Evolutionary conservation across 1,140 invertebrate genomes (phyloP).

Genomic region (Melitaea cinxia): DNA sequence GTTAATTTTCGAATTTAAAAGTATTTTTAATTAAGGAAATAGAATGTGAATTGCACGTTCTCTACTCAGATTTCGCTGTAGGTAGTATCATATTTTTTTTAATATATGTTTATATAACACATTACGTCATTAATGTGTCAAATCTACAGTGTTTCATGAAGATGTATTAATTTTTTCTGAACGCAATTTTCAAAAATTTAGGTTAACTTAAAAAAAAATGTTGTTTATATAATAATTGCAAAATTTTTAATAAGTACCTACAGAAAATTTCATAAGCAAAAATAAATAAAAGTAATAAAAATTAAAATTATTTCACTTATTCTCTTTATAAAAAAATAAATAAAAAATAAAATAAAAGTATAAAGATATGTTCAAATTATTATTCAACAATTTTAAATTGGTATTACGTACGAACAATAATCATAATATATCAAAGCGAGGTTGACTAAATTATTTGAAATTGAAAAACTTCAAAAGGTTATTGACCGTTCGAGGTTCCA

Average conservation of each 20-base stretch:
- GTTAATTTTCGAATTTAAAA: neutral
- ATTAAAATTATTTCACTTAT: too few species aligned
- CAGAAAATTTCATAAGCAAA: too few species aligned
- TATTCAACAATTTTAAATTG: neutral
- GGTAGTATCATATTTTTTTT: neutral
- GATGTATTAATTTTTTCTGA: too few species aligned
- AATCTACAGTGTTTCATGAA: neutral
- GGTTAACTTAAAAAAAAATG: too few species aligned
- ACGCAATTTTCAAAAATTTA: too few species aligned
- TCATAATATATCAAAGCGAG: neutral
- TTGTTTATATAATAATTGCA: too few species aligned
- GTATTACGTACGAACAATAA: neutral
- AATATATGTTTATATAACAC: neutral
- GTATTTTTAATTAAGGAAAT: neutral
- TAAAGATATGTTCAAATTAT: too few species aligned
- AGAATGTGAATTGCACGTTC: neutral
- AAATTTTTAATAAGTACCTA: too few species aligned
- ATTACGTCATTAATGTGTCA: neutral
- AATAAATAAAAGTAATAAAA: too few species aligned
- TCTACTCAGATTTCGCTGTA: neutral
- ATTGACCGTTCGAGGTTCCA: slow-evolving; percentile 27
- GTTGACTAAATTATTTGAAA: neutral
- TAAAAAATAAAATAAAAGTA: too few species aligned
- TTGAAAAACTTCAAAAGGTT: slow-evolving; percentile 22
- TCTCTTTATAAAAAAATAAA: too few species aligned